Evolutionary conservation across 2,113 vertebrate species (phyloP), one percentile per base, ranked within the genome.

Genomic region (Grammomys surdaster): DNA sequence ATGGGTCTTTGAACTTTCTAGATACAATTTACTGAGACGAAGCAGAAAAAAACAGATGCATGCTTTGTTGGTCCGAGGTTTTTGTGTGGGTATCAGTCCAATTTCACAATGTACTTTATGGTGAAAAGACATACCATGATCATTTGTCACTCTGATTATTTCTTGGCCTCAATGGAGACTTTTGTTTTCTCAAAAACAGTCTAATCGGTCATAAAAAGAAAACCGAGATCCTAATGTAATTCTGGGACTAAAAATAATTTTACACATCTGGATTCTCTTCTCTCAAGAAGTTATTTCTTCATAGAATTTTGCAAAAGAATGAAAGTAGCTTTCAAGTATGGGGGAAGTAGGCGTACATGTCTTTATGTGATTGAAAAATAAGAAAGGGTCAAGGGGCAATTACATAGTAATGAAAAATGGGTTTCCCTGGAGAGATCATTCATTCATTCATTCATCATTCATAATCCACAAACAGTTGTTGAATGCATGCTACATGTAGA

Each of bases 121-220:
- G 58, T 95, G 73, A 76, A 94, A 91, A 93, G 63, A 65, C 28
- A 86, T 40, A 81, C 12, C 67, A 51, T 65, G 65, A 90, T 85
- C 93, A 90, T 92, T 67, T 90, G n/a, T 80, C 88, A 95, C 72
- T 93, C 69, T 95, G 90, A 95, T 93, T 93, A 90, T 93, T 97
- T 97, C 31, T 96, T 96, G 93, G 90, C 88, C 94, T 67, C 88
- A 77, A 1, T 5, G 5, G 43, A 76, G 31, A 67, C 40, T 96
- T 92, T 96, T 92, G 48, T 88, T 96, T 97, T 63, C 93, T 96
- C 90, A 88, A 97, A 95, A 91, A 95, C 63, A 93, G 85, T 85
- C 65, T 9, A 94, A 91, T 94, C 11, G 60, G 70, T 95, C 36
- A 81, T 43, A 20, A 20, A 19, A 67, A 72, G 11, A 54, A 70